A percentile compares a stretch with the other conserved stretches of the same genome.
These are phyloP conservation scores for Xylocopa sonorina DNA, from an alignment of 1,140 invertebrate species.

Conservation along the genomic window DNA sequence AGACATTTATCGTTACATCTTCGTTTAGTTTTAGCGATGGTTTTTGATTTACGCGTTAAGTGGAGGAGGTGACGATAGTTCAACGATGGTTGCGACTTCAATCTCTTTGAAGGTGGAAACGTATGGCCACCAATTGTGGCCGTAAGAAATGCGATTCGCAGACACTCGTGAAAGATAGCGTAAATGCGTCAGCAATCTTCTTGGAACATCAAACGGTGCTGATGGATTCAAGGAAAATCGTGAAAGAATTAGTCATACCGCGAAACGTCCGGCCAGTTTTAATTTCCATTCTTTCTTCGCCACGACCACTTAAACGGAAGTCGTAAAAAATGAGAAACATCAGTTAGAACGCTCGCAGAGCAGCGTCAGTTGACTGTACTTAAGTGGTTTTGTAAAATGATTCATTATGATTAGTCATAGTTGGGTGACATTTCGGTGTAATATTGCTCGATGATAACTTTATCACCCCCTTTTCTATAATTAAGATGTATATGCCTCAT, in stretches of 20 bases:
- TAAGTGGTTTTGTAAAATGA: slow-evolving; percentile 1
- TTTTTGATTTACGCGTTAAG: too few relatives aligned
- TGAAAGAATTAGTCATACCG: slow-evolving; percentile 32
- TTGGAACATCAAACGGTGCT: slow-evolving; percentile 25
- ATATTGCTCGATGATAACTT: too few relatives aligned
- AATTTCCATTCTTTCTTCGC: slow-evolving; percentile 20
- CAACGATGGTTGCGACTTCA: too few relatives aligned
- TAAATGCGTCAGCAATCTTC: slow-evolving; percentile 37
- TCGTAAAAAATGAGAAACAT: slow-evolving; percentile 7
- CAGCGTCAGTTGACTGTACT: neutral
- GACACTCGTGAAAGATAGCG: slow-evolving; percentile 9
- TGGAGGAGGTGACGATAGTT: too few relatives aligned
- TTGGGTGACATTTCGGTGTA: neutral
- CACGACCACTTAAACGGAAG: neutral
- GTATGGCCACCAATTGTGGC: neutral
- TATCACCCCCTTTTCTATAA: too few relatives aligned
- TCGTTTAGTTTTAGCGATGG: too few relatives aligned
- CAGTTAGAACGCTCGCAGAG: neutral
- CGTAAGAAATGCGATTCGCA: slow-evolving; percentile 10
- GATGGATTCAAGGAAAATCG: slow-evolving; percentile 43
- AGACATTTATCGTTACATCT: too few relatives aligned
- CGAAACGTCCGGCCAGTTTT: slow-evolving; percentile 14
- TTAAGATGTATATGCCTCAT: too few relatives aligned
- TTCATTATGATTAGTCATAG: slow-evolving; percentile 14
- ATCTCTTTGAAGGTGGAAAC: neutral